These are phyloP conservation scores for Lasiurus cinereus DNA, from an alignment of 2,113 vertebrate genomes.

Conservation along the genomic window DNA sequence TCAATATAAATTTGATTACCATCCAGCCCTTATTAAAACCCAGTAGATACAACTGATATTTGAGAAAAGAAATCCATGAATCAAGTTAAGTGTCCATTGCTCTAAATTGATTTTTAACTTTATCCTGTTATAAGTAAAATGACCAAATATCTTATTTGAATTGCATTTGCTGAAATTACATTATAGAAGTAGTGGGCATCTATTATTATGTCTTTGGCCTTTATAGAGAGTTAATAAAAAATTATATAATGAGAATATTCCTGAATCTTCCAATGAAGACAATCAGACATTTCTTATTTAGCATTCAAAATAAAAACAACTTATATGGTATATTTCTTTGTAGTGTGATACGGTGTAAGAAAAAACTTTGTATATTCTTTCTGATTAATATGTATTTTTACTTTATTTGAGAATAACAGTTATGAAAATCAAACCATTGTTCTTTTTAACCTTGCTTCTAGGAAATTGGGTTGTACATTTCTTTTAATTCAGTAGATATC, in stretches of 20 bases:
- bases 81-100: background rate
- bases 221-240: background rate
- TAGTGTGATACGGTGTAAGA: background rate
- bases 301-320: background rate
- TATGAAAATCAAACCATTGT: background rate
- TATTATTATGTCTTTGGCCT: background rate
- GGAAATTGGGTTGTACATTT: background rate
- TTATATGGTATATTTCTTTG: background rate
- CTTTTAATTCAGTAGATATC: background rate
- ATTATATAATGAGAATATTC: background rate
- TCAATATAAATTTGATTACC: slow-evolving; percentile 44
- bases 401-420: background rate
- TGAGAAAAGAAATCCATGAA: slow-evolving; percentile 45
- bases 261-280: slow-evolving; percentile 6
- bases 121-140: slow-evolving; percentile 41
- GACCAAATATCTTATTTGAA: slow-evolving; percentile 8
- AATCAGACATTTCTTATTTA: background rate
- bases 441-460: background rate
- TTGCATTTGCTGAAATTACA: slow-evolving; percentile 20
- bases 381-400: background rate
- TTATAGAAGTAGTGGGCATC: background rate
- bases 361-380: background rate
- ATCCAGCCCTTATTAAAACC: slow-evolving; percentile 42
- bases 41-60: background rate
- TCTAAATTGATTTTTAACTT: background rate